Evolutionary conservation across 2,888 invertebrate genomes (phyloP), one percentile per base, ranked within the genome.

Genomic region (Drosophila yooni): DNA sequence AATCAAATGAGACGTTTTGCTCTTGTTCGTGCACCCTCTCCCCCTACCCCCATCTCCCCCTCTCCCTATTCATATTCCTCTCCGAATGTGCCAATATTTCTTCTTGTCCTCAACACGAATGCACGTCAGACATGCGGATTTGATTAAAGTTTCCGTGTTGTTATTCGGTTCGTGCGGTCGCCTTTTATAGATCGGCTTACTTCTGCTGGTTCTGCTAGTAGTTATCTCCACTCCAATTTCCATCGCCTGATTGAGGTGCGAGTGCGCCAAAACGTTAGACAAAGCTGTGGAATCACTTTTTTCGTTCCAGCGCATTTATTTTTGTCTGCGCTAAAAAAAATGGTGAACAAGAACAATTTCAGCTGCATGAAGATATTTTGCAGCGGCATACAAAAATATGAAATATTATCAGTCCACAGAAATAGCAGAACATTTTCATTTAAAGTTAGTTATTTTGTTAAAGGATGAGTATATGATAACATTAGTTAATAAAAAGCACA

Each of bases 1-100:
- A 88, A 76, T 80, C 78, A 82, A 85, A 85, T 82, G 88, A 85
- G 88, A 78, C 86, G 78, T 78, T 69, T 74, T 82, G 53, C 50
- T 70, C 68, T 66, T 50, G 51, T 58, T 48, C 18, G 59, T 38
- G 31, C 18, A 62, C 21, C 40, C 51, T 53, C 31, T 50, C 43
- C 10, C 56, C 58, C 51, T 21, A 40, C 33, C 27, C 36, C n/a
- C 13, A 31, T 27, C 50, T 48, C 21, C 36, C 33, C 10, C 53
- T 59, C 40, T 33, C 40, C 33, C 25, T 40, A 3, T 8, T 18
- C 34, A 43, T 33, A 31, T 40, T 31, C 29, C 43, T n/a, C 43
- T 25, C 11, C 61, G 34, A 51, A 59, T 51, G 48, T 63, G 50
- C 50, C 56, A 40, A 59, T 73, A 70, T 62, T 54, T 66, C 66